A percentile compares a stretch with the other conserved stretches of the same genome.
These are phyloP conservation scores for Cherax destructor DNA, from an alignment of 1,140 invertebrate species.

Conservation along the genomic window DNA sequence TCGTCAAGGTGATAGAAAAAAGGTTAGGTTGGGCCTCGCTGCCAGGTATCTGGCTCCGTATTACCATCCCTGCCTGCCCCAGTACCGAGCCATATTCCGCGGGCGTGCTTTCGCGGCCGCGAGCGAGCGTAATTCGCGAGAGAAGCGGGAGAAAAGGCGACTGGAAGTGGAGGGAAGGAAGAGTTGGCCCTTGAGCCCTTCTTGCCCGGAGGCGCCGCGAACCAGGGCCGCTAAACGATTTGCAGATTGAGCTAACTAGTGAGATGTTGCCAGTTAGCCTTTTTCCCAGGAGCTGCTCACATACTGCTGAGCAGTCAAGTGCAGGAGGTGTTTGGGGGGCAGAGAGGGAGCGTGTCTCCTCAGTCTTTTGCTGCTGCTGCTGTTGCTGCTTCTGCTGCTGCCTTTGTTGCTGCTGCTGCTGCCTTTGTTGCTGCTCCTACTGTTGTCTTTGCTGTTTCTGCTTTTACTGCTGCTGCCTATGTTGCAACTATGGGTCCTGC, in stretches of 20 bases:
- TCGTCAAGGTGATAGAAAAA: constrained; percentile 59
- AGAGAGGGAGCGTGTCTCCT: neutral
- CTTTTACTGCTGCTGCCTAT: too few relatives aligned
- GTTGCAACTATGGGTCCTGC: too few relatives aligned
- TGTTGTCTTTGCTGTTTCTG: too few relatives aligned
- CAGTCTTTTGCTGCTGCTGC: too few relatives aligned
- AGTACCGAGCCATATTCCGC: neutral
- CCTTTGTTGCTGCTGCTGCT: too few relatives aligned
- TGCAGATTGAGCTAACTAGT: constrained; percentile 72
- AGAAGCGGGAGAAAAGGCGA: neutral
- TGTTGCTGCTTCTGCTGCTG: too few relatives aligned
- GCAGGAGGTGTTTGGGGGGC: neutral
- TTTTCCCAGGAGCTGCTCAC: constrained; percentile 24
- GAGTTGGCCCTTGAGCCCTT: constrained; percentile 13
- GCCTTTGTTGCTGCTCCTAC: too few relatives aligned
- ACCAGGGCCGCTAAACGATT: constrained; percentile 68
- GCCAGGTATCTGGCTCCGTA: neutral
- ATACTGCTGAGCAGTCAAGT: neutral
- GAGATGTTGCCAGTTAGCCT: constrained; percentile 49
- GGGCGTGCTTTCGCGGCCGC: constrained; percentile 24
- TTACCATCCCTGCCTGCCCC: constrained; percentile 20
- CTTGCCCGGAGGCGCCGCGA: constrained; percentile 21
- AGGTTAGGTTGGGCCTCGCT: constrained; percentile 9
- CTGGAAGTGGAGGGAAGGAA: neutral
- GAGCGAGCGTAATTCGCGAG: neutral